These are phyloP conservation scores for Epinotia bilunana DNA, from an alignment of 2,888 invertebrate species.

Conservation along the genomic window DNA sequence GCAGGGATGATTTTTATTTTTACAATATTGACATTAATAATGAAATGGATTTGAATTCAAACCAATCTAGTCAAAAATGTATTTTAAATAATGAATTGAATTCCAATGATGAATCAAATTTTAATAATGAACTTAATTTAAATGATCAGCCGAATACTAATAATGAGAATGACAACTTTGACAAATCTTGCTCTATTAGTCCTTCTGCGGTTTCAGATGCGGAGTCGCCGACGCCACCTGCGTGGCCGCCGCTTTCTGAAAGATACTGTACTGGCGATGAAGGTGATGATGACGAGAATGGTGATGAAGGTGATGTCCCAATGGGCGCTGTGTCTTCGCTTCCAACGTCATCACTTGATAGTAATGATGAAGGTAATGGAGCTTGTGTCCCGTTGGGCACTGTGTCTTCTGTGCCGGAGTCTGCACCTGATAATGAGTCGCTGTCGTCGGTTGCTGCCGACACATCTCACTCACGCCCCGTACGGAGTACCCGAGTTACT, in stretches of 20 bases:
- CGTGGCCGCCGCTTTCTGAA: neutral
- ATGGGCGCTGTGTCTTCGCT: conserved; percentile 8
- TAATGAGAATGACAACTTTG: too few relatives aligned
- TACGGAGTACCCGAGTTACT: neutral
- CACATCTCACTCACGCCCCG: conserved; percentile 7
- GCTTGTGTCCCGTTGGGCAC: conserved; percentile 9
- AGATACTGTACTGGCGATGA: conserved; percentile 19
- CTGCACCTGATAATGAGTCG: conserved; percentile 8
- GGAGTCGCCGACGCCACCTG: neutral
- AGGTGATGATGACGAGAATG: conserved; percentile 1
- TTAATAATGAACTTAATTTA: neutral
- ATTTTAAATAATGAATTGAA: conserved; percentile 18
- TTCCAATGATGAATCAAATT: conserved; percentile 2
- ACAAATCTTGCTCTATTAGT: too few relatives aligned
- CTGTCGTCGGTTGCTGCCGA: neutral
- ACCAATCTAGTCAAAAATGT: conserved; percentile 8
- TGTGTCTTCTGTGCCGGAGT: conserved; percentile 14
- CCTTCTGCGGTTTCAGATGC: conserved; percentile 8
- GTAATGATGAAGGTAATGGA: conserved; percentile 16
- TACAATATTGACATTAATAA: conserved; percentile 12
- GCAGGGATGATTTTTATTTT: conserved; percentile 9
- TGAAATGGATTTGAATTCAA: neutral
- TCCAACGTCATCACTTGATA: conserved; percentile 11
- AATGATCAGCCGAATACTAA: too few relatives aligned
- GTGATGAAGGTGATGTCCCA: conserved; percentile 6